Conservation (phyloP, 2,797 vertebrate genomes). For the Propithecus deckenii region DNA sequence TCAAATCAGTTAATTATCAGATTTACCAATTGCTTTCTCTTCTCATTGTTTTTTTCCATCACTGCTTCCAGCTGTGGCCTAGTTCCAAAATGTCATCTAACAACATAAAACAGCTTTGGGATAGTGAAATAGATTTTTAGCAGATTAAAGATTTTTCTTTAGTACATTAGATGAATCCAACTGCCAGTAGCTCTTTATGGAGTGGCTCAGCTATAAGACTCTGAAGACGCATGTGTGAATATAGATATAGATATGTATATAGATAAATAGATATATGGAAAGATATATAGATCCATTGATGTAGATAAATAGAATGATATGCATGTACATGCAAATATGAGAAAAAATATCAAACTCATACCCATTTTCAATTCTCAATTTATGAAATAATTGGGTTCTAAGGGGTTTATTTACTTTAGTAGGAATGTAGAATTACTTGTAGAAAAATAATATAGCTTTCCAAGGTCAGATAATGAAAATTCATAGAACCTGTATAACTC, state of each 20-base stretch:
- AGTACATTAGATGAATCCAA: slow-evolving; percentile 74
- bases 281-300: neutral
- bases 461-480: neutral
- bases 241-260: slow-evolving; percentile 47
- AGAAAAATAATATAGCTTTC: neutral
- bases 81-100: slow-evolving; percentile 75
- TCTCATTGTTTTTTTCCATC: slow-evolving; percentile 55
- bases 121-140: slow-evolving; percentile 76
- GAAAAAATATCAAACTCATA: neutral
- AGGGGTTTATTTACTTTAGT: neutral
- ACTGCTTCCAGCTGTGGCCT: slow-evolving; percentile 77
- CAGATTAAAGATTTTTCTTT: slow-evolving; percentile 76
- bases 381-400: neutral
- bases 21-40: slow-evolving; percentile 4
- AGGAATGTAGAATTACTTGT: neutral
- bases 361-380: neutral
- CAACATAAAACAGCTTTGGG: slow-evolving; percentile 68
- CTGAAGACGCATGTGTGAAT: neutral
- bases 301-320: neutral
- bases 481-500: neutral
- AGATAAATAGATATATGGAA: slow-evolving; percentile 29
- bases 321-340: neutral
- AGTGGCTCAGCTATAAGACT: slow-evolving; percentile 66
- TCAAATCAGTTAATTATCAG: slow-evolving; percentile 59
- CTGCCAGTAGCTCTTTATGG: slow-evolving; percentile 73